These are phyloP conservation scores for Plebejus melissa DNA, from an alignment of 2,888 invertebrate species.

Conservation along the genomic window DNA sequence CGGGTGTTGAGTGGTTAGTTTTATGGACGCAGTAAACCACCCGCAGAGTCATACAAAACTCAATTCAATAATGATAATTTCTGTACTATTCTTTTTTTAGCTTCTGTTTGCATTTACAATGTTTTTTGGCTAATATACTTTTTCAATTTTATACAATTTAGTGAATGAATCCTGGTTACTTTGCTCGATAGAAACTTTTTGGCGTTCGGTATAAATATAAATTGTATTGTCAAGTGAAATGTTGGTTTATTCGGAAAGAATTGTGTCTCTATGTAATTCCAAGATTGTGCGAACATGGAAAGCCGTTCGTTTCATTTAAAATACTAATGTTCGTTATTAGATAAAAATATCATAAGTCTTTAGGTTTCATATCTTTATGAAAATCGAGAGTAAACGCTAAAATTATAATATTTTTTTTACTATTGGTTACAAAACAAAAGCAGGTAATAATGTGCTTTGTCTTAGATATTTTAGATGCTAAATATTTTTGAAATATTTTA, in stretches of 20 bases:
- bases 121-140: not conserved
- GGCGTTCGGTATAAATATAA: not conserved
- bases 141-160: not conserved
- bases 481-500: constrained; percentile 18
- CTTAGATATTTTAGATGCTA: not conserved
- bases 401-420: not conserved
- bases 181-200: too few species aligned
- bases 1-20: constrained; percentile 56
- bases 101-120: constrained; percentile 4
- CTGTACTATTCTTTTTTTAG: constrained; percentile 13
- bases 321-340: not conserved
- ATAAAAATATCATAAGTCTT: not conserved
- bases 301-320: too few species aligned
- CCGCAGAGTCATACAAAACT: constrained; percentile 51
- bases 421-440: not conserved
- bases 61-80: constrained; percentile 8
- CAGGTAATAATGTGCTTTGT: not conserved
- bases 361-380: not conserved
- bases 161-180: too few species aligned
- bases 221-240: not conserved
- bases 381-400: not conserved
- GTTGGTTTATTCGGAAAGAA: not conserved
- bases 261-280: too few species aligned
- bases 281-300: too few species aligned
- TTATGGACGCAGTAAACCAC: constrained; percentile 68